These are phyloP conservation scores for Sebastes aleutianus DNA, from an alignment of 2,797 vertebrate genomes.

Conservation along the genomic window DNA sequence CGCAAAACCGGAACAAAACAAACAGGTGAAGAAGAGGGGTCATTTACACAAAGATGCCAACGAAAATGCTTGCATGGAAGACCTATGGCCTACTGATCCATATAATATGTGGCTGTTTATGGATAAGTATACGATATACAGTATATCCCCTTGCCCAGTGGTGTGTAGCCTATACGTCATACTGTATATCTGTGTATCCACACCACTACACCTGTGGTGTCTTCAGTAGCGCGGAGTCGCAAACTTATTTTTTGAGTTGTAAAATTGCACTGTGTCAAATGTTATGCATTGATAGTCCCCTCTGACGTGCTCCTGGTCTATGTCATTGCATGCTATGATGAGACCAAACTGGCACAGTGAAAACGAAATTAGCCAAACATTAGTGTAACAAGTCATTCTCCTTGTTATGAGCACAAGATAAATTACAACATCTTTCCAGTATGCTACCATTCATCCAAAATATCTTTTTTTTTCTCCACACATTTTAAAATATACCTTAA, in stretches of 20 bases:
- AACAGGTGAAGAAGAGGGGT: background rate
- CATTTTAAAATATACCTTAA: background rate
- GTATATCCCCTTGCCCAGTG: background rate
- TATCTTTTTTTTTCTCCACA: background rate
- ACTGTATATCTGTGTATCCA: background rate
- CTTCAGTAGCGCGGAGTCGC: too few relatives aligned
- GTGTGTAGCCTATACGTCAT: rapidly evolving
- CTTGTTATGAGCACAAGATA: background rate
- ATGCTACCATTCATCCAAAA: background rate
- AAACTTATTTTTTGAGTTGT: background rate
- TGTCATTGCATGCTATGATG: background rate
- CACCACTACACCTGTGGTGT: background rate
- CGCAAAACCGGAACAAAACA: background rate
- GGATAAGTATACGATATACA: background rate
- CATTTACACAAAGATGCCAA: background rate
- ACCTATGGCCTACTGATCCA: background rate
- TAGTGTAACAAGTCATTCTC: background rate
- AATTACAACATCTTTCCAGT: background rate
- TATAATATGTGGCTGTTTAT: background rate
- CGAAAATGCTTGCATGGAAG: background rate
- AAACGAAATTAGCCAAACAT: background rate
- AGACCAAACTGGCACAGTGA: background rate
- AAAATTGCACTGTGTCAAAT: background rate
- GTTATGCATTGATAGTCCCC: background rate
- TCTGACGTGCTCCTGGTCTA: background rate